phyloP scores from a whole-genome alignment of 2,888 invertebrate genomes.

The Pharmacophagus antenor region DNA sequence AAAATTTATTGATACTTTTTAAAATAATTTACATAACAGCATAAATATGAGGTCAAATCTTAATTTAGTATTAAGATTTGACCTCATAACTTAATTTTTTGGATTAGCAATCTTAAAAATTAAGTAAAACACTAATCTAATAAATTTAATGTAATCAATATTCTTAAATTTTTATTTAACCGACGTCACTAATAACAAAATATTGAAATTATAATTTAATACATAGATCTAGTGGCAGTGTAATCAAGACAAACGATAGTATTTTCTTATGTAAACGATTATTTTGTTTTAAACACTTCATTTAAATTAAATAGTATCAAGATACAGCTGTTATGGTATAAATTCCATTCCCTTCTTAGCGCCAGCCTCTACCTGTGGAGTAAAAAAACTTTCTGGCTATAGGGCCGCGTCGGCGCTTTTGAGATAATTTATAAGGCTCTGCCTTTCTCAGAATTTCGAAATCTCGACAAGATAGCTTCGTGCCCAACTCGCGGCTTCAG shows the following conservation, averaged over 20 bases:
- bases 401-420: constrained; percentile 79
- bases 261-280: neutral
- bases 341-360: constrained; percentile 78
- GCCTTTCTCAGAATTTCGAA: constrained; percentile 80
- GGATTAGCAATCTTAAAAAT: too few species aligned
- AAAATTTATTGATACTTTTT: constrained; percentile 31
- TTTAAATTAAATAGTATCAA: constrained; percentile 43
- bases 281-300: neutral
- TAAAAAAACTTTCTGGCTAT: constrained; percentile 76
- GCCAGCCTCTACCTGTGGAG: constrained; percentile 77
- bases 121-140: too few species aligned
- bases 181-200: too few species aligned
- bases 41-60: neutral
- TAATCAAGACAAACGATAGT: neutral
- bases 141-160: too few species aligned
- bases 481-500: constrained; percentile 56
- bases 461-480: constrained; percentile 71
- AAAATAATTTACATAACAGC: neutral
- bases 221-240: neutral
- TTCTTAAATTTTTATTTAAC: too few species aligned
- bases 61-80: too few species aligned
- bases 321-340: constrained; percentile 47
- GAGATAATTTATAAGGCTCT: constrained; percentile 80
- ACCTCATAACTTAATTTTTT: too few species aligned
- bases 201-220: too few species aligned